Conservation (phyloP, 2,888 invertebrate genomes). For the Papilio elwesi region DNA sequence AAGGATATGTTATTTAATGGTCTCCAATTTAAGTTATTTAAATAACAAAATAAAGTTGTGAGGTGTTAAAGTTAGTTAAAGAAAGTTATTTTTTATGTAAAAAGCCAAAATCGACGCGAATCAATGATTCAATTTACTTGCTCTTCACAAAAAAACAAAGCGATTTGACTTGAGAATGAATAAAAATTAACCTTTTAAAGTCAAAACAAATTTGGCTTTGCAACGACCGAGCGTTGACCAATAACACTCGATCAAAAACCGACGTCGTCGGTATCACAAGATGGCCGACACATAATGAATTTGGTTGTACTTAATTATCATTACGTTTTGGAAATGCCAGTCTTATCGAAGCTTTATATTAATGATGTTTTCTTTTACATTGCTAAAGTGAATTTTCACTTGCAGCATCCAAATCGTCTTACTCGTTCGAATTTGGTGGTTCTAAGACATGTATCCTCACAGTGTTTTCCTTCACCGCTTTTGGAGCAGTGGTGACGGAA, state of each 20-base stretch:
- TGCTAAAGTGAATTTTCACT: not conserved
- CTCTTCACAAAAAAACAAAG: not conserved
- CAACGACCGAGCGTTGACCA: constrained; percentile 6
- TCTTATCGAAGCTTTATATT: constrained; percentile 2
- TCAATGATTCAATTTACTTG: not conserved
- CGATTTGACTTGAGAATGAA: constrained; percentile 10
- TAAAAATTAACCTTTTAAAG: constrained; percentile 4
- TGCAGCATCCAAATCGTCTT: too few relatives aligned
- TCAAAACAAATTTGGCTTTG: constrained; percentile 11
- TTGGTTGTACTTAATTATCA: constrained; percentile 3
- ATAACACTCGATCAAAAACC: constrained; percentile 24
- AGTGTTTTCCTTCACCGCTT: too few relatives aligned
- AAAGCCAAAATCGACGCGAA: too few relatives aligned
- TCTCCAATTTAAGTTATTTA: too few relatives aligned
- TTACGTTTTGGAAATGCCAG: constrained; percentile 5
- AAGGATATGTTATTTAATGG: too few relatives aligned
- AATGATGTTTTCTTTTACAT: not conserved
- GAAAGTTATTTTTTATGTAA: too few relatives aligned
- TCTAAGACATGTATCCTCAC: too few relatives aligned
- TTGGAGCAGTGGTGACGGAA: too few relatives aligned
- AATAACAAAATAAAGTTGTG: too few relatives aligned
- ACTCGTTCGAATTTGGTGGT: too few relatives aligned
- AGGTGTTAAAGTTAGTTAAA: too few relatives aligned
- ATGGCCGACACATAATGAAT: constrained; percentile 21
- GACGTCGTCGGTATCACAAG: constrained; percentile 7